phyloP scores from a whole-genome alignment of 2,797 vertebrate genomes.

The Sebastes trivittatus region DNA sequence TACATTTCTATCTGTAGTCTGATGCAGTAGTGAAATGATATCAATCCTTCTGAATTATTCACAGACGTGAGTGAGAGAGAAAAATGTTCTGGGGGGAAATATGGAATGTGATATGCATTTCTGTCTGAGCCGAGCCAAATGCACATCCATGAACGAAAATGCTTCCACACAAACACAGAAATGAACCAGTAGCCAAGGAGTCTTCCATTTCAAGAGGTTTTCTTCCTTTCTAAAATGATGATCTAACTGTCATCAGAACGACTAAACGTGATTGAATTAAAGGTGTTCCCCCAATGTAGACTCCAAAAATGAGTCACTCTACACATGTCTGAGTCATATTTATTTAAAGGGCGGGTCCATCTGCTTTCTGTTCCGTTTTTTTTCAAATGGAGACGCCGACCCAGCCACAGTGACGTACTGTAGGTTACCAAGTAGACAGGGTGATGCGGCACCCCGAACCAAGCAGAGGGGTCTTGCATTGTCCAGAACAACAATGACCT shows the following conservation, averaged over 20 bases:
- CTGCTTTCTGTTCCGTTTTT: too few species aligned
- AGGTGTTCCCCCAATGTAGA: background rate
- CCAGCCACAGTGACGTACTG: too few species aligned
- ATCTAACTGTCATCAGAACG: background rate
- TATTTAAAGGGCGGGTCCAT: too few species aligned
- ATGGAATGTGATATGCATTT: conserved; percentile 37
- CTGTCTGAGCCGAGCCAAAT: conserved; percentile 7
- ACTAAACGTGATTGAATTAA: conserved; percentile 4
- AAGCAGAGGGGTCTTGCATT: too few species aligned
- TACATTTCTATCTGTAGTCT: background rate
- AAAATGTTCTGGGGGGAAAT: background rate
- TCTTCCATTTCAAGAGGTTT: background rate
- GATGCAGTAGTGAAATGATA: conserved; percentile 17
- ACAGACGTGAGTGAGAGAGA: conserved; percentile 8
- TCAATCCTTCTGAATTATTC: conserved; percentile 51
- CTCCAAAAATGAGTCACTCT: background rate
- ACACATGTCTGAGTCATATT: background rate
- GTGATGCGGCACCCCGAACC: too few species aligned
- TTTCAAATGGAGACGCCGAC: too few species aligned
- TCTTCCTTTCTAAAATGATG: background rate
- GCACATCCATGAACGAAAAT: conserved; percentile 4
- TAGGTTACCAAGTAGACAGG: too few species aligned
- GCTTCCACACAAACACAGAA: background rate
- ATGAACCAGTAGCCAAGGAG: background rate
- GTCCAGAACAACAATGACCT: too few species aligned